Conservation (phyloP, 2,888 invertebrate genomes). For the Phoronis australis region DNA sequence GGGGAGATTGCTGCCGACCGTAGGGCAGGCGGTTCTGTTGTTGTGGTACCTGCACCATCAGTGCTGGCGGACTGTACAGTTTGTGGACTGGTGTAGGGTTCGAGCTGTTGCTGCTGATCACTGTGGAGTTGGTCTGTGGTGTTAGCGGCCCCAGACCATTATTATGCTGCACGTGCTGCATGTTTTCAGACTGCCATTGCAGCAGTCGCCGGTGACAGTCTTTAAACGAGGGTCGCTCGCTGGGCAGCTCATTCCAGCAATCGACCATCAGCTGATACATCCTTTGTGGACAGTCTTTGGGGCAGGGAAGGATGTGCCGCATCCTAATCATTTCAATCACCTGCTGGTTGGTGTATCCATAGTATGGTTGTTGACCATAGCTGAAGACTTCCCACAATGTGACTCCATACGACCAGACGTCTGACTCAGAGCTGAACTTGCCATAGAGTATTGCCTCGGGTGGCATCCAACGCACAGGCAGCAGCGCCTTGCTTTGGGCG, state of each 20-base stretch:
- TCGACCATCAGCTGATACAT: conserved; percentile 96
- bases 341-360: conserved; percentile 91
- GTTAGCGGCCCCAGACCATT: too few species aligned
- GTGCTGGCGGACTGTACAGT: too few species aligned
- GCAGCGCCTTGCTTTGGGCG: conserved; percentile 87
- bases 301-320: conserved; percentile 85
- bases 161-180: too few species aligned
- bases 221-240: conserved; percentile 83
- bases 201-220: conserved; percentile 82
- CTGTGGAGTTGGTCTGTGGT: too few species aligned
- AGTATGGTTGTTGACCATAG: conserved; percentile 93
- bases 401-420: conserved; percentile 98
- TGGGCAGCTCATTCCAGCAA: conserved; percentile 94
- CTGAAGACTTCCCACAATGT: conserved; percentile 99
- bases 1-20: too few species aligned
- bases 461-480: conserved; percentile 99
- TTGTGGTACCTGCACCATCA: too few species aligned
- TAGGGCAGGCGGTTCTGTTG: too few species aligned
- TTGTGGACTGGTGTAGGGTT: too few species aligned
- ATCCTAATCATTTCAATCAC: conserved; percentile 95
- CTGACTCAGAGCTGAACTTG: conserved; percentile 94
- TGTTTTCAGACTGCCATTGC: too few species aligned
- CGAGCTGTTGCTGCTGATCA: too few species aligned
- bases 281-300: conserved; percentile 84
- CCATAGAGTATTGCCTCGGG: conserved; percentile 96